phyloP scores from a whole-genome alignment of 2,888 invertebrate genomes.

The Holacanthella duospinosa region DNA sequence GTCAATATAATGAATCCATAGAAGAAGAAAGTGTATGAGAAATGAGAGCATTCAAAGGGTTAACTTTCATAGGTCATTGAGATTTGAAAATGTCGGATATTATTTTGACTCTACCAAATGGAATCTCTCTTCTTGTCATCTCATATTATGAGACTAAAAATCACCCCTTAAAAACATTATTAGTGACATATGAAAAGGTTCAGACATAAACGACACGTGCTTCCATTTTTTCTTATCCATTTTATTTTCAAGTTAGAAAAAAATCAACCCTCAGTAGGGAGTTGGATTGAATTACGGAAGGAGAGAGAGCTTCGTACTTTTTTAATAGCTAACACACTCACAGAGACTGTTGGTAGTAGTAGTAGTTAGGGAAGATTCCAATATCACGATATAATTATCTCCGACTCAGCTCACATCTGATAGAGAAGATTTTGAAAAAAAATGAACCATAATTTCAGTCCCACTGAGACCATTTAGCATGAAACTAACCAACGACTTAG shows the following conservation, averaged over 20 bases:
- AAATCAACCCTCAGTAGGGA: not conserved
- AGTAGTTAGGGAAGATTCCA: not conserved
- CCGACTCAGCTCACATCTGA: not conserved
- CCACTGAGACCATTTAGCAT: not conserved
- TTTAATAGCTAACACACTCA: not conserved
- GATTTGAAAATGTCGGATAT: no score
- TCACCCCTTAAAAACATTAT: not conserved
- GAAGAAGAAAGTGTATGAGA: no score
- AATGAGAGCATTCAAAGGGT: no score
- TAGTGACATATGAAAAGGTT: not conserved
- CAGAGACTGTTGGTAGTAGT: not conserved
- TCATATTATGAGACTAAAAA: not conserved
- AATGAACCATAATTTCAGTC: not conserved
- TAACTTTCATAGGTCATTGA: no score
- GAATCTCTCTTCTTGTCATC: not conserved
- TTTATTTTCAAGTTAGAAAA: no score
- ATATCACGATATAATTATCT: not conserved
- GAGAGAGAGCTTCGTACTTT: not conserved
- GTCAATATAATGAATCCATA: no score
- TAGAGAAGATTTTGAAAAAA: not conserved
- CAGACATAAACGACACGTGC: not conserved
- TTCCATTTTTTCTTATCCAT: not conserved
- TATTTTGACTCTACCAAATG: no score
- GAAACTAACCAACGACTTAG: not conserved
- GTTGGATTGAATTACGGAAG: slow-evolving; percentile 1